phyloP scores from a whole-genome alignment of 2,113 vertebrate genomes.

The Lepidothrix coronata region DNA sequence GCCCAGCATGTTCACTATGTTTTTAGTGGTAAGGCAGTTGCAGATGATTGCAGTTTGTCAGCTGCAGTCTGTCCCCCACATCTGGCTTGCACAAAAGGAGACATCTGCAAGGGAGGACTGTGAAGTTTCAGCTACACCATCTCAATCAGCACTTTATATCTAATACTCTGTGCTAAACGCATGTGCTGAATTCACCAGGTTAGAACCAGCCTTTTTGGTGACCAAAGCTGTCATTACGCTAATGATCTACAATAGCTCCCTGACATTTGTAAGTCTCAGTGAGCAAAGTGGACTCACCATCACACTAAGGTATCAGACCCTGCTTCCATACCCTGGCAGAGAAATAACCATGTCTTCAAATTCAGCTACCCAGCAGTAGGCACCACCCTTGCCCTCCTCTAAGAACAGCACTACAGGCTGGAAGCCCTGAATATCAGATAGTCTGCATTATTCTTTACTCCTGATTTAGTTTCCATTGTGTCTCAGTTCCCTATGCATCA shows the following conservation, averaged over 20 bases:
- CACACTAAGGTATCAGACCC: not conserved
- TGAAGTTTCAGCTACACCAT: not conserved
- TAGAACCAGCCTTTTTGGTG: not conserved
- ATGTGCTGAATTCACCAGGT: not conserved
- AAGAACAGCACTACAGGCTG: fast-evolving
- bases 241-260: not conserved
- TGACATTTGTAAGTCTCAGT: not conserved
- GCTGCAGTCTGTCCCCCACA: not conserved
- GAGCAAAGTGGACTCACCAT: not conserved
- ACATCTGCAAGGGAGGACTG: not conserved
- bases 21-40: not conserved
- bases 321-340: not conserved
- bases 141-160: not conserved
- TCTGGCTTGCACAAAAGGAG: not conserved
- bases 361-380: not conserved
- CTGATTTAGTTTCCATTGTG: not conserved
- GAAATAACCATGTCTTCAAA: not conserved
- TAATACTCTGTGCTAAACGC: not conserved
- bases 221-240: not conserved
- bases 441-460: not conserved
- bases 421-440: not conserved
- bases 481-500: not conserved
- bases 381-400: not conserved
- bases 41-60: not conserved
- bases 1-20: not conserved